Evolutionary conservation across 2,888 invertebrate genomes (phyloP).

Genomic region (Autographa gamma): DNA sequence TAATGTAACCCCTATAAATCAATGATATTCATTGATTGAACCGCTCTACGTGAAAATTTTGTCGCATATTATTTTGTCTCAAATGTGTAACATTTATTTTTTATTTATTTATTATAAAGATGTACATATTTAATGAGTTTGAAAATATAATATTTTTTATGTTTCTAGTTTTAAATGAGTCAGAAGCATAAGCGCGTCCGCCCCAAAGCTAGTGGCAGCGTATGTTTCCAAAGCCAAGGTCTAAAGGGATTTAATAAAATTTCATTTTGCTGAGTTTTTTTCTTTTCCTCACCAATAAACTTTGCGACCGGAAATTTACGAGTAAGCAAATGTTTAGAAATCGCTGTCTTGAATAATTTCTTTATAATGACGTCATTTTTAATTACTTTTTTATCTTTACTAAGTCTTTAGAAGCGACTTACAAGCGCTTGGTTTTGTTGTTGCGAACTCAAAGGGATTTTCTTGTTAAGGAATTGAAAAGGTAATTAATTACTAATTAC

Average conservation of each 20-base stretch:
- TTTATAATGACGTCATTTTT: conserved; percentile 55
- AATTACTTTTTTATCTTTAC: conserved; percentile 46
- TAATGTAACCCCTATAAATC: too few species aligned
- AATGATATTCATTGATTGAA: too few species aligned
- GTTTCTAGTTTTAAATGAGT: too few species aligned
- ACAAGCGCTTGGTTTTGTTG: conserved; percentile 20
- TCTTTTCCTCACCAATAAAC: conserved; percentile 58
- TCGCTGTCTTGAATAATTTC: conserved; percentile 48
- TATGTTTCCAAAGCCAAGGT: conserved; percentile 50
- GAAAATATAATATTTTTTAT: too few species aligned
- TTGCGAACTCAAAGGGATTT: conserved; percentile 16
- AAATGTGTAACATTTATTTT: too few species aligned
- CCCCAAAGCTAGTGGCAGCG: not conserved
- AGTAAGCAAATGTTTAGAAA: conserved; percentile 61
- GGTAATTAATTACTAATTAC: conserved; percentile 7
- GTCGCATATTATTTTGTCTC: too few species aligned
- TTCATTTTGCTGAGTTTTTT: conserved; percentile 62
- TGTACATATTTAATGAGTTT: too few species aligned
- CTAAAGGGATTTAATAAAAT: conserved; percentile 63
- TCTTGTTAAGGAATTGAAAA: not conserved
- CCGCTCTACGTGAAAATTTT: too few species aligned
- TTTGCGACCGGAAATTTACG: conserved; percentile 62
- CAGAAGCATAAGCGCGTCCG: conserved; percentile 9
- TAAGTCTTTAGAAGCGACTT: conserved; percentile 19
- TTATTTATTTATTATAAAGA: too few species aligned